These are phyloP conservation scores for Neoascia interrupta DNA, from an alignment of 2,888 invertebrate species.

Conservation along the genomic window DNA sequence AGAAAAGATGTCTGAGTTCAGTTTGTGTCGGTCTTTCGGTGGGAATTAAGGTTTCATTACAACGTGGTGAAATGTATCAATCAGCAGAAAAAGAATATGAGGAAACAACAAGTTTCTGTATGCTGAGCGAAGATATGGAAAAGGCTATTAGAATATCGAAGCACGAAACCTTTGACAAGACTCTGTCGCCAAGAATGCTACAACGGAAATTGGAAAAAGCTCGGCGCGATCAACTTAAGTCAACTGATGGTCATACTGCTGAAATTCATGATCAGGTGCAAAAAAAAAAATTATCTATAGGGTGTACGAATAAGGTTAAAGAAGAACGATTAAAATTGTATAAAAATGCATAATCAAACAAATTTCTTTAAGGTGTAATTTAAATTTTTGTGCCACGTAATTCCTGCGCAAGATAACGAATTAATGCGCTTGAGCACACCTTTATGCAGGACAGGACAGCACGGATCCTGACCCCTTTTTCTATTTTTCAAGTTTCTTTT, in stretches of 20 bases:
- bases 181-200: conserved; percentile 40
- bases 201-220: conserved; percentile 43
- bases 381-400: too few species aligned
- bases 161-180: conserved; percentile 32
- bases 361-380: too few species aligned
- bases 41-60: too few species aligned
- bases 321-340: too few species aligned
- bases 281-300: too few species aligned
- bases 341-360: too few species aligned
- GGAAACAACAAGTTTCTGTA: conserved; percentile 21
- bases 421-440: too few species aligned
- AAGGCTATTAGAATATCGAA: conserved; percentile 36
- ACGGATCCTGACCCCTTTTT: too few species aligned
- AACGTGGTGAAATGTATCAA: conserved; percentile 35
- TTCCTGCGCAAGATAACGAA: too few species aligned
- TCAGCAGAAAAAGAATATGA: conserved; percentile 47
- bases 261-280: conserved; percentile 69
- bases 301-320: too few species aligned
- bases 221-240: conserved; percentile 47
- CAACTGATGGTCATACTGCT: conserved; percentile 65
- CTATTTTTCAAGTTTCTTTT: too few species aligned
- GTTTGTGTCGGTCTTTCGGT: background rate
- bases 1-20: background rate
- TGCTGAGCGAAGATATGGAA: conserved; percentile 51
- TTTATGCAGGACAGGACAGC: too few species aligned